Conservation (phyloP, 1,140 invertebrate genomes). For the Drosophila aff. region DNA sequence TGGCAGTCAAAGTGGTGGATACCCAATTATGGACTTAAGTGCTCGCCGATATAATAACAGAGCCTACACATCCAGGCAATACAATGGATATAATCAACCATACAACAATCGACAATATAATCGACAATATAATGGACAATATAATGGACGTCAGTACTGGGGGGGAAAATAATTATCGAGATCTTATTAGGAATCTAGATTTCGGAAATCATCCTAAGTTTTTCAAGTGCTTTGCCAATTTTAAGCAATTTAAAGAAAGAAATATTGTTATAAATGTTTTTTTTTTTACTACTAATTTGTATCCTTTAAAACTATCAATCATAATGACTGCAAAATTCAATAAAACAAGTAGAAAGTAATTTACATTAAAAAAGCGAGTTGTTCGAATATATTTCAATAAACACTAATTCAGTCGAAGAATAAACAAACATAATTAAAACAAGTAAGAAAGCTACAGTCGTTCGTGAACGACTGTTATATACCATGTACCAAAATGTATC, state of each 20-base stretch:
- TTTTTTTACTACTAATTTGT: no score
- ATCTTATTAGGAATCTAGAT: not conserved
- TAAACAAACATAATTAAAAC: not conserved
- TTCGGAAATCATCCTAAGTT: no score
- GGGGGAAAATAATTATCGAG: not conserved
- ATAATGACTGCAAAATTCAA: not conserved
- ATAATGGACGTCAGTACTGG: not conserved
- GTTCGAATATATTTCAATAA: no score
- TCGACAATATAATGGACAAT: not conserved
- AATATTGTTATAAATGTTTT: slow-evolving; percentile 1
- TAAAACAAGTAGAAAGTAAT: not conserved
- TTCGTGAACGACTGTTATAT: no score
- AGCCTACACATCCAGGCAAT: not conserved
- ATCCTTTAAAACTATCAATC: not conserved
- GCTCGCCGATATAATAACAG: not conserved
- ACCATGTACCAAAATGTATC: no score
- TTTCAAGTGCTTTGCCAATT: not conserved
- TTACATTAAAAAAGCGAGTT: no score
- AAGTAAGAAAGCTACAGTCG: no score
- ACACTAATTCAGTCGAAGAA: not conserved
- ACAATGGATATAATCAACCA: not conserved
- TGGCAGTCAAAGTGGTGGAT: not conserved
- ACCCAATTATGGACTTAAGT: slow-evolving; percentile 12
- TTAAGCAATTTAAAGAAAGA: not conserved
- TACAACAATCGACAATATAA: not conserved